phyloP scores from a whole-genome alignment of 2,888 invertebrate species.

The Trachelus iudaicus region DNA sequence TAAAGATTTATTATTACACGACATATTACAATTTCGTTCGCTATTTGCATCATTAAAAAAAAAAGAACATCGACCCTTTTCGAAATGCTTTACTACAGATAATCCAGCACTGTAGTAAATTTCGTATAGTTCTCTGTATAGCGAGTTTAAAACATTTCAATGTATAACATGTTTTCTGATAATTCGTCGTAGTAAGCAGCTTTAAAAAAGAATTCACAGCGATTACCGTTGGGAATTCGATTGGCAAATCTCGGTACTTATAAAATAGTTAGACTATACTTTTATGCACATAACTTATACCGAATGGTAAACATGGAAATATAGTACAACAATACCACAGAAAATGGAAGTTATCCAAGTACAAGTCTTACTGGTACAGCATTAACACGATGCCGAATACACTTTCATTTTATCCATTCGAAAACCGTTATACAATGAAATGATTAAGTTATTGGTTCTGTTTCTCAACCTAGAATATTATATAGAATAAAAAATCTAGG shows the following conservation, averaged over 20 bases:
- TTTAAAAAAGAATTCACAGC: not conserved
- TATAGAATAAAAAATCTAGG: conserved; percentile 41
- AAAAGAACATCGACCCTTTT: not conserved
- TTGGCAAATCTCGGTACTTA: not conserved
- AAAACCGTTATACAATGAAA: conserved; percentile 8
- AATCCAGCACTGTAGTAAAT: conserved; percentile 10
- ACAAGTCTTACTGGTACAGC: not conserved
- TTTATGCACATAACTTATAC: not conserved
- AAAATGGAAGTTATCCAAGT: not conserved
- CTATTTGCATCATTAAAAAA: not conserved
- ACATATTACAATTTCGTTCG: not conserved
- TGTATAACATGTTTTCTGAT: not conserved
- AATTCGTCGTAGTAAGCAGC: not conserved
- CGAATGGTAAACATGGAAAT: not conserved
- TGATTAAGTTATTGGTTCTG: conserved; percentile 6
- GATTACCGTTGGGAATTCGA: not conserved
- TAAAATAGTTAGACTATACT: not conserved
- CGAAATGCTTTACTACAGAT: conserved; percentile 9
- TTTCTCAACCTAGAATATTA: conserved; percentile 11
- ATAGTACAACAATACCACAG: not conserved
- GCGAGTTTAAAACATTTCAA: not conserved
- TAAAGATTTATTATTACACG: not conserved
- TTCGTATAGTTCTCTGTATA: not conserved
- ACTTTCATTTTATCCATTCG: not conserved
- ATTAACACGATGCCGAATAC: not conserved